Percentiles rank a stretch among this genome's conserved stretches.
These are phyloP conservation scores for Varecia variegata DNA, from an alignment of 2,797 vertebrate species.

Conservation along the genomic window DNA sequence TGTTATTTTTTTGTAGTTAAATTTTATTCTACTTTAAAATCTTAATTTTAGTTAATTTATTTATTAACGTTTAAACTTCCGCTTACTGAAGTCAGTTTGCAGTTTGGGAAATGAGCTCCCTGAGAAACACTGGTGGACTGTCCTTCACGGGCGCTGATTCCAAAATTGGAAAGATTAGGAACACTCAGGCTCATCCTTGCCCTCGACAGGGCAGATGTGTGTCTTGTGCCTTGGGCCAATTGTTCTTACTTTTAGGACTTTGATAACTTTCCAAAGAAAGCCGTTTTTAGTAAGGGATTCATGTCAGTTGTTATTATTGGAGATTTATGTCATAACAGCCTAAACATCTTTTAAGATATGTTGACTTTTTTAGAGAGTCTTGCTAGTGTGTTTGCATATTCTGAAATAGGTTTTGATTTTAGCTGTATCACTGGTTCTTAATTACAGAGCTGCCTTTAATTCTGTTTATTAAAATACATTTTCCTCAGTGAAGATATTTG, in stretches of 20 bases:
- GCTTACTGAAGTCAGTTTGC: not conserved
- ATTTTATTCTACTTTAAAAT: not conserved
- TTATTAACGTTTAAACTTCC: not conserved
- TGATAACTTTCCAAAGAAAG: not conserved
- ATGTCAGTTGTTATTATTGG: not conserved
- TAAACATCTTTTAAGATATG: not conserved
- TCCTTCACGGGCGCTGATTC: too few species aligned
- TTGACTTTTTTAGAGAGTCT: not conserved
- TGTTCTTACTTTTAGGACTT: not conserved
- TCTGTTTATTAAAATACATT: rapidly evolving
- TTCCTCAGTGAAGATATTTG: not conserved
- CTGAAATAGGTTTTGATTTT: not conserved
- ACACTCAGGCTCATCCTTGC: rapidly evolving
- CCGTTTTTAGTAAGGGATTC: not conserved
- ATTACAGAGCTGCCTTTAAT: not conserved
- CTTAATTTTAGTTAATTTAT: not conserved
- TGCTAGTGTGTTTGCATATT: not conserved
- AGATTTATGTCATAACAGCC: not conserved
- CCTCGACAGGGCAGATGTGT: too few species aligned
- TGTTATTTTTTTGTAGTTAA: not conserved
- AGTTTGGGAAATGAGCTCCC: not conserved
- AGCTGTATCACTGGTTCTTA: not conserved
- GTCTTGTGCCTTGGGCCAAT: not conserved
- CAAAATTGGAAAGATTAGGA: not conserved
- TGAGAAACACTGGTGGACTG: rapidly evolving